Conservation (phyloP, 2,113 vertebrate species). For the Peromyscus maniculatus region DNA sequence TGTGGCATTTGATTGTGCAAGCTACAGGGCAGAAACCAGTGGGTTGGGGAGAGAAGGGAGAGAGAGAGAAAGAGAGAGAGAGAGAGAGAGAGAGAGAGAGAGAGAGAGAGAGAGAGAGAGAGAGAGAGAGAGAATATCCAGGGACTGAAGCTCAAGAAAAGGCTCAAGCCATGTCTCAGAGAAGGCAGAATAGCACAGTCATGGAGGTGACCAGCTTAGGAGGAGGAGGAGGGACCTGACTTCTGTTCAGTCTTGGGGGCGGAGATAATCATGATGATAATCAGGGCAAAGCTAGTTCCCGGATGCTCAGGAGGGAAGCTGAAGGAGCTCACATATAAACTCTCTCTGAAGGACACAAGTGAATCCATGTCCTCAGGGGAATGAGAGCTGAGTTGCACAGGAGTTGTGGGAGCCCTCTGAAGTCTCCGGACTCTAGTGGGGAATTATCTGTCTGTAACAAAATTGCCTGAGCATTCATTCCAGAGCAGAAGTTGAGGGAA, state of each 20-base stretch:
- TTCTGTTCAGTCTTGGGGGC: neutral
- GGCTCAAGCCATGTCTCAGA: neutral
- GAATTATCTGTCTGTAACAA: neutral
- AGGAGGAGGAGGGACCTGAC: neutral
- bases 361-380: neutral
- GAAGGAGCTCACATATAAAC: neutral
- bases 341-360: neutral
- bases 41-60: fast-evolving
- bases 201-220: neutral
- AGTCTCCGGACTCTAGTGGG: neutral
- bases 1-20: slow-evolving; percentile 10
- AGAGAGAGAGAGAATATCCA: neutral
- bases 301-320: neutral
- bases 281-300: neutral
- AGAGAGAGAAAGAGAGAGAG: neutral
- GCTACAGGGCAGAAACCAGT: neutral
- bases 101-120: neutral
- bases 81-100: neutral
- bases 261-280: neutral
- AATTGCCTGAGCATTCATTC: neutral
- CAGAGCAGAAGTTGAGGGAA: neutral
- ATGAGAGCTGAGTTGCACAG: neutral
- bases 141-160: neutral
- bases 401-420: neutral
- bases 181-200: neutral